Percentiles rank a stretch among this genome's conserved stretches.
Evolutionary conservation across 1,140 invertebrate species (phyloP).

Genomic region (Drosophila busckii): DNA sequence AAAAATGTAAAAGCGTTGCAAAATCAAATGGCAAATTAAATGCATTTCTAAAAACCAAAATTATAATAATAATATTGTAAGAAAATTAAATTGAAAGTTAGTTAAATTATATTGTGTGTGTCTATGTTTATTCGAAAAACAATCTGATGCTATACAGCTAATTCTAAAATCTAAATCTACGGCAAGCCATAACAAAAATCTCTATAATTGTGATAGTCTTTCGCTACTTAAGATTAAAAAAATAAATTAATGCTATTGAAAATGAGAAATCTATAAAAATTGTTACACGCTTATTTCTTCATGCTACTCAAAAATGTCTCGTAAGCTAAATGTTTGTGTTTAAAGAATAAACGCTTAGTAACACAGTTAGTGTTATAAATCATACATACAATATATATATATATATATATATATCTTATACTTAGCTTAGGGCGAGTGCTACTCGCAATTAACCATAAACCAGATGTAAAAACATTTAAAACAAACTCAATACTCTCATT

Average conservation of each 20-base stretch:
- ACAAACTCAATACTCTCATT: slow-evolving; percentile 23
- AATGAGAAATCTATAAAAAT: slow-evolving; percentile 17
- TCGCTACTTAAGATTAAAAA: slow-evolving; percentile 41
- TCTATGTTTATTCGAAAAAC: slow-evolving; percentile 34
- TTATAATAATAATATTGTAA: slow-evolving; percentile 6
- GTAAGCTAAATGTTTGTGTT: slow-evolving; percentile 8
- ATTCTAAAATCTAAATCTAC: slow-evolving; percentile 25
- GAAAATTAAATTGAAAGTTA: neutral
- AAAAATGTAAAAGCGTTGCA: slow-evolving; percentile 42
- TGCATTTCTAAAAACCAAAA: slow-evolving; percentile 50
- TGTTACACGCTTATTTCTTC: too few species aligned
- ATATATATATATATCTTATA: too few species aligned
- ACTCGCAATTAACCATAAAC: too few species aligned
- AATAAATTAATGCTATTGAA: slow-evolving; percentile 1
- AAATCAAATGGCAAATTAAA: slow-evolving; percentile 62
- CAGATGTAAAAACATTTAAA: slow-evolving; percentile 8
- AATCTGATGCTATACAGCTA: slow-evolving; percentile 38
- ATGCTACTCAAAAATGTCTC: too few species aligned
- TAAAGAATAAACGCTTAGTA: too few species aligned
- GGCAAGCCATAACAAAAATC: slow-evolving; percentile 39
- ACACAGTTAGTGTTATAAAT: too few species aligned
- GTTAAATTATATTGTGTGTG: slow-evolving; percentile 25
- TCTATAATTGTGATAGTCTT: slow-evolving; percentile 68
- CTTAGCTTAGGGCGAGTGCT: too few species aligned
- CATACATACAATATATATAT: neutral